Percentiles rank a stretch among this genome's conserved stretches.
These are phyloP conservation scores for Aphelinus certus DNA, from an alignment of 1,140 invertebrate species.

Conservation along the genomic window DNA sequence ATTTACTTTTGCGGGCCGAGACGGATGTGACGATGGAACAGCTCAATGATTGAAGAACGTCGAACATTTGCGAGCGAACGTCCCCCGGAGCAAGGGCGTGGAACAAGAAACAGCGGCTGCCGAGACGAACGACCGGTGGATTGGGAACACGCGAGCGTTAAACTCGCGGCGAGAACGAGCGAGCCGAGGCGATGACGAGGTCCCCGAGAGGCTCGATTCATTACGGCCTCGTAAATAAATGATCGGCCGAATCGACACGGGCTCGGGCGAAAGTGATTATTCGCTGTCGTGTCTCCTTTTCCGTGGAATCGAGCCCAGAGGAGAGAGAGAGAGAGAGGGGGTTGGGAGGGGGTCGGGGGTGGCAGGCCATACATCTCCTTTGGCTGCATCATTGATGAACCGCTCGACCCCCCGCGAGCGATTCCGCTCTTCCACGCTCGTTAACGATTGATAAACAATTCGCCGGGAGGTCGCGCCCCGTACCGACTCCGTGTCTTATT, in stretches of 20 bases:
- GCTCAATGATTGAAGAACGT: too few relatives aligned
- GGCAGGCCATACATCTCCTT: constrained; percentile 56
- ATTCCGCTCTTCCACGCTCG: background rate
- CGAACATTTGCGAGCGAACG: background rate
- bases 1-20: too few relatives aligned
- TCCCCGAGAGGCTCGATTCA: constrained; percentile 59
- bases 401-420: constrained; percentile 29
- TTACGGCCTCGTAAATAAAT: constrained; percentile 62
- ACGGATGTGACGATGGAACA: too few relatives aligned
- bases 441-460: constrained; percentile 38
- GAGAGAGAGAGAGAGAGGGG: constrained; percentile 37
- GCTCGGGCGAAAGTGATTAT: constrained; percentile 60
- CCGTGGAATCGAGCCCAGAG: constrained; percentile 60
- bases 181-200: constrained; percentile 52
- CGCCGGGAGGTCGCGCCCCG: background rate
- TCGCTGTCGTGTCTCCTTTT: constrained; percentile 49
- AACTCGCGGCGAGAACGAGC: too few relatives aligned
- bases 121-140: too few relatives aligned
- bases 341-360: background rate
- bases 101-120: too few relatives aligned
- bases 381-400: constrained; percentile 62
- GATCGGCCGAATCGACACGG: constrained; percentile 51
- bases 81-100: too few relatives aligned
- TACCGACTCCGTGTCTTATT: too few relatives aligned
- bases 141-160: too few relatives aligned